Conservation (phyloP, 2,797 vertebrate species). For the Enteromius treurensis region DNA sequence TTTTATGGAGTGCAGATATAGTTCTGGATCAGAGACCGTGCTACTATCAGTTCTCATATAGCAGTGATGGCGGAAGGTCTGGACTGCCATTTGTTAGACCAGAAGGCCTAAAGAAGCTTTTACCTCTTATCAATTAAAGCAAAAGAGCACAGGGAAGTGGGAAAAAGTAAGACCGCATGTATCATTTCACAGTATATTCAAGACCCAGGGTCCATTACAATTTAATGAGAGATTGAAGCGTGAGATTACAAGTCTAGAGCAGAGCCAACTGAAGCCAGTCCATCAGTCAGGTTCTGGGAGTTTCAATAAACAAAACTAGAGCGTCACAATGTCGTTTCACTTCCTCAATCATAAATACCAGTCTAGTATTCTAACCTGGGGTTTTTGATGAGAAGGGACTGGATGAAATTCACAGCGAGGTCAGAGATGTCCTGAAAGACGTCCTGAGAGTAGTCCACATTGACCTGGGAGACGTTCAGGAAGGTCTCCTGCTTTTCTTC, state of each 20-base stretch:
- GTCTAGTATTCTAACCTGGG: conserved; percentile 75
- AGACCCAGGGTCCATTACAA: conserved; percentile 30
- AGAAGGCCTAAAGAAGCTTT: conserved; percentile 29
- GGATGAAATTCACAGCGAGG: conserved; percentile 82
- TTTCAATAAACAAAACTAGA: conserved; percentile 23
- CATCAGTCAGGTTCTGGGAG: conserved; percentile 17
- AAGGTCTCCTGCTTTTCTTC: conserved; percentile 83
- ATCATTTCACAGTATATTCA: conserved; percentile 33
- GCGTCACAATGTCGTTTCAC: neutral
- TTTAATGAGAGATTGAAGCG: conserved; percentile 44
- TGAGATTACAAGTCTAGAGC: conserved; percentile 15
- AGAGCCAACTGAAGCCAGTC: conserved; percentile 8
- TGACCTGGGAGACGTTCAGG: conserved; percentile 85
- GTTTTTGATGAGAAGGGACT: conserved; percentile 78
- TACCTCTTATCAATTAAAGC: neutral
- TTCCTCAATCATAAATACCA: neutral
- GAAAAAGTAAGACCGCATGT: neutral
- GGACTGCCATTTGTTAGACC: conserved; percentile 41
- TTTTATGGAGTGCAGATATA: conserved; percentile 55
- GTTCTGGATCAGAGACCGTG: conserved; percentile 54
- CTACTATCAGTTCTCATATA: conserved; percentile 57
- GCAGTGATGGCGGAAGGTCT: conserved; percentile 54
- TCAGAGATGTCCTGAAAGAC: conserved; percentile 81
- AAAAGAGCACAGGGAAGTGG: neutral
- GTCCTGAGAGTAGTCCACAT: conserved; percentile 79